phyloP scores from a whole-genome alignment of 2,113 vertebrate species.

The Empidonax alnorum region DNA sequence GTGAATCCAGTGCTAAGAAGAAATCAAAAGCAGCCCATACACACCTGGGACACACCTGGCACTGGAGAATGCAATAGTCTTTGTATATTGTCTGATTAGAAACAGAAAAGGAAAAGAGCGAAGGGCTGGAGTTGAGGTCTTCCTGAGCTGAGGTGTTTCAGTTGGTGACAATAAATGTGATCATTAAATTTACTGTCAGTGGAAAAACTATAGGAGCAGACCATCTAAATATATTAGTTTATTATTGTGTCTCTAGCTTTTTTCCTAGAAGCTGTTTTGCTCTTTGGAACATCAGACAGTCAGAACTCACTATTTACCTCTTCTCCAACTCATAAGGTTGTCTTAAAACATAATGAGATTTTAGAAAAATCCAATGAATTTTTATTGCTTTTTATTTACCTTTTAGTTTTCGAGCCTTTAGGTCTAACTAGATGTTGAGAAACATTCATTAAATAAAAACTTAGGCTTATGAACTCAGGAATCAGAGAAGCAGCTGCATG shows the following conservation, averaged over 20 bases:
- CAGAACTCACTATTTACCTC: background rate
- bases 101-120: background rate
- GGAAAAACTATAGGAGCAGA: background rate
- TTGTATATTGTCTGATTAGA: background rate
- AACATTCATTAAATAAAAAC: background rate
- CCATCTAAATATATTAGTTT: background rate
- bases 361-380: background rate
- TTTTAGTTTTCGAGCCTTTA: background rate
- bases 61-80: background rate
- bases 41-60: background rate
- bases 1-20: background rate
- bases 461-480: background rate
- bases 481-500: background rate
- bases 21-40: background rate
- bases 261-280: background rate
- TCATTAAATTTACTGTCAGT: background rate
- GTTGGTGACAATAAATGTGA: background rate
- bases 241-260: background rate
- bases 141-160: background rate
- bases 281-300: background rate
- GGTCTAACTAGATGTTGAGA: background rate
- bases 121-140: background rate
- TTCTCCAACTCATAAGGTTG: background rate
- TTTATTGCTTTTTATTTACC: background rate
- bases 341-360: background rate